Base-by-base conservation (phyloP, 92 coral and sea anemone species). In the Epizoanthus stellaris region DNA sequence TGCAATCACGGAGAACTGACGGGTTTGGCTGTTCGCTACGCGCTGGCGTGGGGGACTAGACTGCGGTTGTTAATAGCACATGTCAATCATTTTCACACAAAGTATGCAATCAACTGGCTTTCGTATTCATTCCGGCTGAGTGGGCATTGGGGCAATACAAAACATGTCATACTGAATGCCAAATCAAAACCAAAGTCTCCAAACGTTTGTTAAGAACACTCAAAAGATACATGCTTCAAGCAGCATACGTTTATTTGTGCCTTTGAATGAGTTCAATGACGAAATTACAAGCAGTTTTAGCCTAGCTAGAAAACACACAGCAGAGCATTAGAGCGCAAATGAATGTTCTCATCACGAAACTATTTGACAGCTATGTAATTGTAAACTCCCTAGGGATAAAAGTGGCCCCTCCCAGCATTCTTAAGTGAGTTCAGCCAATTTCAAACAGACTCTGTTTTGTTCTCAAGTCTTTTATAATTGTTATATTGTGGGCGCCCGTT, bases 61-160 rank as follows among this genome's bases (percentile, higher is more conserved):
- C 72, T 79, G 56, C 12, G 59, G 77, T 72, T 72, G 77, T 72
- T 79, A 79, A 62, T 79, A 86, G 84, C 87, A 86, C 90, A 92
- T 93, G 96, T 93, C 96, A 93, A 93, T 94, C 98, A 94, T 89
- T 72, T 73, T 70, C 86, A 82, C 89, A 80, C 88, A 93, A 93
- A 79, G 72, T 76, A 92, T 94, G 98, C 95, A 90, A 85, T 90
- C 91, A 90, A 75, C 90, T 59, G 67, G 72, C 83, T 79, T 79
- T 79, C 83, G 83, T 79, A 79, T 63, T 77, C 67, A 79, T 79
- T 64, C 49, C 83, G 83, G 71, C 21, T 79, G 83, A 79, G 83
- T 79, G 83, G 83, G 72, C 83, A 79, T 19, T 13, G 43, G 57
- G 66, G 66, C 83, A 79, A 79, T 79, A 79, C 53, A 79, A n/a